Base-by-base conservation (phyloP, 35 echinoderm and acorn worm genomes). In the Eucidaris tribuloides region DNA sequence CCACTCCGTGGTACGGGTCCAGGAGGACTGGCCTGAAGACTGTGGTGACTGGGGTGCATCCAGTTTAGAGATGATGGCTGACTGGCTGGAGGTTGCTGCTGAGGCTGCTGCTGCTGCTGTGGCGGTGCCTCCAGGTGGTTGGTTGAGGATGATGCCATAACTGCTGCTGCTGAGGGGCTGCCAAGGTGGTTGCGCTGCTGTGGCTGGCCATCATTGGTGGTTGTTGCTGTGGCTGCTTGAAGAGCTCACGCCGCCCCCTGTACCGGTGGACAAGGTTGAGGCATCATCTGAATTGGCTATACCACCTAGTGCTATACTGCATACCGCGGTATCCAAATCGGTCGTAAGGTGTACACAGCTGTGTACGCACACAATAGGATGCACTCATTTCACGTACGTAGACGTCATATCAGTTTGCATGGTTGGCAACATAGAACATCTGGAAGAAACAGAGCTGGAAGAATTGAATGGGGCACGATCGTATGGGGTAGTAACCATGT, bases 191-290 rank as follows among this genome's bases (percentile, higher is more conserved):
- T 71, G 37, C 68, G 78, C 62, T 48, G 71, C 45, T 61, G 84
- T 23, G 66, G 71, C 9, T 45, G 27, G 84, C 71, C 46, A 79
- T 78, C 52, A 59, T 39, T 7, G 84, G 84, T 86, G 11, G 84
- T 50, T 86, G 84, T 38, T 71, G 65, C 19, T 42, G 84, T 44
- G n/a, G 48, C 84, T 86, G 43, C 42, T 31, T 28, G 43, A 78
- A 49, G 46, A 49, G 84, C 24, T 34, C 46, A 33, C 18, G 65
- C 31, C 46, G 46, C 83, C 78, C 31, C 41, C 84, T 86, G 84
- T 41, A 86, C 14, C 70, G 28, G 3, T 86, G 84, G 43, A 86
- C 84, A 57, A 86, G 84, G 85, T 87, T 87, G 18, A 87, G 74
- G 52, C 85, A 87, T n/a, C n/a, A n/a, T n/a, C n/a, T n/a, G n/a